Conservation (phyloP, 2,797 vertebrate genomes). For the Pangasius mekongensis region DNA sequence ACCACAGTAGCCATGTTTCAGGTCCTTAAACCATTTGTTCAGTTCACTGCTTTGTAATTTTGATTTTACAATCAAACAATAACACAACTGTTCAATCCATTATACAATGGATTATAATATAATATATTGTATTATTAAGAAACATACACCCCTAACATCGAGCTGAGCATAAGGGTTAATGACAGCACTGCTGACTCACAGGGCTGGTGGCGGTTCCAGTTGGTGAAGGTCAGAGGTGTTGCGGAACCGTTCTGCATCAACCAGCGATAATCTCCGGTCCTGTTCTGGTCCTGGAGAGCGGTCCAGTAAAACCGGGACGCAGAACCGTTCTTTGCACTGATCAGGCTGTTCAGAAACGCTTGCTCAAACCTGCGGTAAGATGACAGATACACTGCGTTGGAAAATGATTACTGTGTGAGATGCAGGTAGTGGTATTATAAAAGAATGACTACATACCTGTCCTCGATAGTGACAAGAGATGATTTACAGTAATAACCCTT, state of each 20-base stretch:
- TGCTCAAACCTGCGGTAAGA: conserved; percentile 82
- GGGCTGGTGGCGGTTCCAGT: conserved; percentile 92
- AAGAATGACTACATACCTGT: conserved; percentile 76
- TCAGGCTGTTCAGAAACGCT: conserved; percentile 89
- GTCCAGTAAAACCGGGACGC: conserved; percentile 86
- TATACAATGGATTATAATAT: not conserved
- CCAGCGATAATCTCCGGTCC: conserved; percentile 85
- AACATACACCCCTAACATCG: not conserved
- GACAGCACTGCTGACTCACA: conserved; percentile 67
- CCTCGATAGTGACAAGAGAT: conserved; percentile 83
- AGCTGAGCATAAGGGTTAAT: not conserved
- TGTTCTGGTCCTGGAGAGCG: conserved; percentile 79
- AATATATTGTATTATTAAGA: not conserved
- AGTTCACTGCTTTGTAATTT: not conserved
- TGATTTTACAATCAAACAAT: not conserved
- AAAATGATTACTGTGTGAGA: not conserved
- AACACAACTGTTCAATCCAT: not conserved
- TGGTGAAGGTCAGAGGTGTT: conserved; percentile 77
- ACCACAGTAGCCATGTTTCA: not conserved
- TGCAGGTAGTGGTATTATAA: not conserved
- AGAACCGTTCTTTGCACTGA: conserved; percentile 72
- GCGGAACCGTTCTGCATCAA: conserved; percentile 64
- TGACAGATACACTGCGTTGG: not conserved
- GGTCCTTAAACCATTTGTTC: not conserved
- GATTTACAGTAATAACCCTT: conserved; percentile 88